Conservation (phyloP, 1,140 invertebrate species). For the Maniola jurtina region DNA sequence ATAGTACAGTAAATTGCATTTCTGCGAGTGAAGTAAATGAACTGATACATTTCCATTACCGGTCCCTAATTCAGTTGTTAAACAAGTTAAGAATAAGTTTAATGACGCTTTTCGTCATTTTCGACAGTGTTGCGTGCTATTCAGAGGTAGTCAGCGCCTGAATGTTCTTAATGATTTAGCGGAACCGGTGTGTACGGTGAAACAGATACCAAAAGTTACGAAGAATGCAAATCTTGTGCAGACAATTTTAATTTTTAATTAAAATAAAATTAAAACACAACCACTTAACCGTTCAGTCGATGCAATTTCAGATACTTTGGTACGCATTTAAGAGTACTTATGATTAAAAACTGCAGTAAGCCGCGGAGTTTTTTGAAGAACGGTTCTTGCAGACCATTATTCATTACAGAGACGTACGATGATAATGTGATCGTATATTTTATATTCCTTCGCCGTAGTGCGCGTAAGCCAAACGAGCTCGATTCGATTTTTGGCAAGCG, state of each 20-base stretch:
- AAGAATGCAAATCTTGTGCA: constrained; percentile 15
- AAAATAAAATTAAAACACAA: constrained; percentile 16
- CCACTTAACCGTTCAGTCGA: constrained; percentile 19
- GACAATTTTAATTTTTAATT: constrained; percentile 35
- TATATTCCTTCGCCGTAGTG: constrained; percentile 48
- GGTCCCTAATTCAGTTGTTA: constrained; percentile 1
- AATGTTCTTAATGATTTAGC: constrained; percentile 54
- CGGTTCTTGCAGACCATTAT: constrained; percentile 38
- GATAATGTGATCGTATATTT: constrained; percentile 59
- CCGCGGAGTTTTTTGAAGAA: constrained; percentile 15
- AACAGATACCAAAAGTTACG: constrained; percentile 7
- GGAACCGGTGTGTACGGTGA: constrained; percentile 47
- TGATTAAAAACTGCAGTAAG: constrained; percentile 50
- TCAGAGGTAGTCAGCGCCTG: constrained; percentile 38
- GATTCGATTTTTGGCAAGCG: constrained; percentile 68
- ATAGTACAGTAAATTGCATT: background rate
- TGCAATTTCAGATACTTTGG: constrained; percentile 34
- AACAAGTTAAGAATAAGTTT: constrained; percentile 27
- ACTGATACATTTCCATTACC: too few relatives aligned
- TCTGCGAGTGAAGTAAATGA: background rate
- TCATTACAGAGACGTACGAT: constrained; percentile 61
- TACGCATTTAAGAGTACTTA: constrained; percentile 32
- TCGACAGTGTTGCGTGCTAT: constrained; percentile 37
- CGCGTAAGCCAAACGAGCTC: constrained; percentile 41
- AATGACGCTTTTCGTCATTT: constrained; percentile 49